Evolutionary conservation across 2,113 vertebrate genomes (phyloP), one percentile per base, ranked within the genome.

Genomic region (Cyanocitta stelleri): DNA sequence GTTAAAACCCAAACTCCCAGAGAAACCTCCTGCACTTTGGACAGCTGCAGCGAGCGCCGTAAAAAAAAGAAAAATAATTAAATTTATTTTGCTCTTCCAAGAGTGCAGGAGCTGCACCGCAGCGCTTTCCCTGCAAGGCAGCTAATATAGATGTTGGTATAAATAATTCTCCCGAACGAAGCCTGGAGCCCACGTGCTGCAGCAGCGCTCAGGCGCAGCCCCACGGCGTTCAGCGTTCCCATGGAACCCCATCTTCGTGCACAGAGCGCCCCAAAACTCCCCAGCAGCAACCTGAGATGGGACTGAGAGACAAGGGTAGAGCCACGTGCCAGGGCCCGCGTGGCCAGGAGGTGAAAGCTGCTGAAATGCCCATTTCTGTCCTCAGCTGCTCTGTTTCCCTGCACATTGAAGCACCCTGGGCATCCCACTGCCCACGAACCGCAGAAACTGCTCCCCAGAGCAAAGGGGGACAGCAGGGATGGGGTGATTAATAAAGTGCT

Each of bases 41-140:
- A n/a, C 5, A 3, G 49, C 29, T 30, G 32, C 58, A 43, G 19
- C 0, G 7, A 74, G 62, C 3, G 0, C 16, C 3, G 17, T n/a
- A 22, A n/a, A 49, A 27, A 33, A 23, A 37, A 35, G 10, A 26
- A 26, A 29, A 10, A 33, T 37, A 66, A 51, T 51, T 3, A 2
- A 11, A 68, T 29, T 23, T 0, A 8, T 43, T 63, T 67, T n/a
- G 3, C 35, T 63, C 59, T 63, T 61, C 49, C 16, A 9, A 52
- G n/a, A 69, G 43, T n/a, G 64, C 78, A 68, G 77, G 79, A 90
- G 80, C 79, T 69, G 63, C 41, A 33, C 6, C 0, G 4, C 32
- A 49, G 63, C 1, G 3, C 52, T 18, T 13, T 54, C n/a, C 11
- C 48, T 81, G 59, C 73, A 5, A 66, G 83, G 88, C 92, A 81